Base-by-base conservation (phyloP, 2,888 invertebrate genomes). In the Habroteleia sp. region DNA sequence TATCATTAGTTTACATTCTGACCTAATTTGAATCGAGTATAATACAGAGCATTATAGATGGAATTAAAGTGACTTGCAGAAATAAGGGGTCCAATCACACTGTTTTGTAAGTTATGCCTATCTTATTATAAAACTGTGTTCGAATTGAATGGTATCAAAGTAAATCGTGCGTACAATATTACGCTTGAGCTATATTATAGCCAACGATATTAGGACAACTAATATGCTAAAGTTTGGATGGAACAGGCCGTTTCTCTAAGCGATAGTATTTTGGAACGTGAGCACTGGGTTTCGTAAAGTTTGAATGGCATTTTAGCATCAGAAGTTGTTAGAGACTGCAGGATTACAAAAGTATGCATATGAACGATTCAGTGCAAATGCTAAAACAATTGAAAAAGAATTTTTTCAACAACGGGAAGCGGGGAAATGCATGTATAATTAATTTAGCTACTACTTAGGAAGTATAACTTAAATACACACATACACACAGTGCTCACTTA, bases 201-300 rank as follows among this genome's bases (percentile, higher is more conserved):
- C 42, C 44, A 58, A 58, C 20, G 42, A 65, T 72, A 65, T 72
- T 65, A 65, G 58, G 50, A 65, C 72, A 65, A 72, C 58, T 65
- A 72, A 72, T 72, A 74, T 66, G 46, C 62, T 54, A 68, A 73
- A 74, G 68, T 68, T 74, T 46, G 62, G 31, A 54, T 54, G 48
- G 42, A 54, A 17, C 39, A 11, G 33, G 14, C 37, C 42, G 44
- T 73, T 73, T 73, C 60, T 39, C 65, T 44, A 39, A 74, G 62
- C 60, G 62, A 68, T 74, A 46, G 54, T 68, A 62, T 37, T 14
- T 16, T 33, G 48, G 39, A 29, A 65, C 50, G 39, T 60, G 66
- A 62, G 41, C 46, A 48, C 62, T 41, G 50, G 20, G 66, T 54
- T 41, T 46, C 54, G 17, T 29, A 58, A 73, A 73, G 58, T 73